Base-by-base conservation (phyloP, 2,797 vertebrate genomes). In the Microtus obscurus region DNA sequence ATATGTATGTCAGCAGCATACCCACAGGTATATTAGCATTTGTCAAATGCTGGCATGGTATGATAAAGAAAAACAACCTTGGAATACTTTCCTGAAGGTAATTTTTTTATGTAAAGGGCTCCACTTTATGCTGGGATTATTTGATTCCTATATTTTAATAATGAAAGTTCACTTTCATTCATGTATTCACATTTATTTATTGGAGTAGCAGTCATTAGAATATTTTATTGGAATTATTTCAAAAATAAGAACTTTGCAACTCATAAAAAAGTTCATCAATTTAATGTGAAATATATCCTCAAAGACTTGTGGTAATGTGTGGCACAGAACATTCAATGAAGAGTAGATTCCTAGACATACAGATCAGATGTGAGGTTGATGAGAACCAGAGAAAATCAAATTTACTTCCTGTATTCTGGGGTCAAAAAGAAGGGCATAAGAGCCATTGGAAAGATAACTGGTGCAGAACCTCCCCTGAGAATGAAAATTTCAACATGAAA, bases 191-290 rank as follows among this genome's bases (percentile, higher is more conserved):
- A 43, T 43, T 43, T 5, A 43, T 43, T 43, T 5, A 78, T 43
- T 48, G 76, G 23, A 90, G 17, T 76, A 67, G 76, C 3, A 93
- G 6, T 43, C 87, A 81, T 76, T 78, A 1, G 12, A 83, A 79
- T 67, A 48, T 29, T 67, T 87, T 74, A 53, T 51, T 86, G 11
- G 81, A 48, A 61, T 85, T 85, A 73, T 76, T 88, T 61, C 10
- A 76, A 91, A 94, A 71, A 91, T 63, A 86, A 91, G 37, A 85
- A 92, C 85, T 56, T 79, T 1, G 37, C 43, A 90, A 86, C 23
- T 92, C 34, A 76, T 3, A 23, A 1, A 3, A 2, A 31, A 81
- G 27, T 29, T 45, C 2, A 69, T 85, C 90, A 81, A 73, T 27
- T 71, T 78, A 45, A 78, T 63, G 43, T 90, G 77, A 91, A 94